These are phyloP conservation scores for Chironomus riparius DNA, from an alignment of 2,888 invertebrate species.

Conservation along the genomic window DNA sequence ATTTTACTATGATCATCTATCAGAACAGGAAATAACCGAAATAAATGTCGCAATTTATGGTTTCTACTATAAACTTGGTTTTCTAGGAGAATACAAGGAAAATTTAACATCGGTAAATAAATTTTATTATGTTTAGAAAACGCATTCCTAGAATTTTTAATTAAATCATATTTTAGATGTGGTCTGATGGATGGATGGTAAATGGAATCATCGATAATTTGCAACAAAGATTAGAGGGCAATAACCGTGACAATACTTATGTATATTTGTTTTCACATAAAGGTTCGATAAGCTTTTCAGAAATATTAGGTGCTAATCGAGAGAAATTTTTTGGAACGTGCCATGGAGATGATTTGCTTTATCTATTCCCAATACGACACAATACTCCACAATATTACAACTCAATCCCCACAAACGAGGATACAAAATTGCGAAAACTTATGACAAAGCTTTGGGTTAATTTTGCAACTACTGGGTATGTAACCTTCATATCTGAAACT, in stretches of 20 bases:
- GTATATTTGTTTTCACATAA: conserved; percentile 59
- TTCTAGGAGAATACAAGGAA: no score
- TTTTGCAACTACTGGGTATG: conserved; percentile 64
- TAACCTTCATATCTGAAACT: no score
- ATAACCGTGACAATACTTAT: conserved; percentile 46
- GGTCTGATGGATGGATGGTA: conserved; percentile 60
- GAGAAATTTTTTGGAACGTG: conserved; percentile 59
- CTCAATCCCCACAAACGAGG: conserved; percentile 48
- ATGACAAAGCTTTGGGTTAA: conserved; percentile 63
- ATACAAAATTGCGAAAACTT: conserved; percentile 51
- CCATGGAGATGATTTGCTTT: conserved; percentile 75
- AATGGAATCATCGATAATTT: conserved; percentile 55
- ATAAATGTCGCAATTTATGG: no score
- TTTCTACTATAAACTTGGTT: no score
- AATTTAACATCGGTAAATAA: no score
- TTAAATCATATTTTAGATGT: conserved; percentile 42
- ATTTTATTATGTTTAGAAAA: no score
- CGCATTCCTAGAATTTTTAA: no score
- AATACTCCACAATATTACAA: conserved; percentile 46
- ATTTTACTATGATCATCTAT: no score
- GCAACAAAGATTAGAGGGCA: conserved; percentile 44
- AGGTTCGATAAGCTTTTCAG: conserved; percentile 59
- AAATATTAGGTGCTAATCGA: conserved; percentile 56
- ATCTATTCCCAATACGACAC: conserved; percentile 62
- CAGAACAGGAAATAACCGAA: no score